Conservation (phyloP, 2,797 vertebrate genomes). For the Sebastes umbrosus region DNA sequence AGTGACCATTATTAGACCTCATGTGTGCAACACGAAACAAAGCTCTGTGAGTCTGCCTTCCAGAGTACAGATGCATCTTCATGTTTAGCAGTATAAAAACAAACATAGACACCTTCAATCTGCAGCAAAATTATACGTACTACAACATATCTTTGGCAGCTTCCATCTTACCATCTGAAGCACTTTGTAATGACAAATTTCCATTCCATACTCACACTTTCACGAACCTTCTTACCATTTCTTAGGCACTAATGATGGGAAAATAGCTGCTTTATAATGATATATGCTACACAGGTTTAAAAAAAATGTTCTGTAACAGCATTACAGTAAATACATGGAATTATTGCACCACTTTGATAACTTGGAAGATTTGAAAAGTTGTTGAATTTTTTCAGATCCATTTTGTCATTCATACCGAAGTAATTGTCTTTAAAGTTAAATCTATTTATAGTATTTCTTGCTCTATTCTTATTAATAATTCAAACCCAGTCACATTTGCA, state of each 20-base stretch:
- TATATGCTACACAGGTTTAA: background rate
- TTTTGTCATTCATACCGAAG: background rate
- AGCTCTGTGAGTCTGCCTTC: background rate
- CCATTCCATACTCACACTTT: background rate
- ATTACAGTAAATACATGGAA: background rate
- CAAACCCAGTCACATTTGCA: background rate
- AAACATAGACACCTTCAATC: background rate
- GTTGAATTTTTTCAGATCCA: background rate
- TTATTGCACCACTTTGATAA: background rate
- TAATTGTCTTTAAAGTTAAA: background rate
- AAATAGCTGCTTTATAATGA: background rate
- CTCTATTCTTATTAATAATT: background rate
- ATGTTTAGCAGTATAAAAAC: background rate
- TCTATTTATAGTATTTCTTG: background rate
- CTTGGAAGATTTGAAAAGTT: background rate
- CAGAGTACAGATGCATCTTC: background rate
- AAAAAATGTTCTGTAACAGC: background rate
- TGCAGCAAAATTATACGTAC: background rate
- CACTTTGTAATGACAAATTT: background rate
- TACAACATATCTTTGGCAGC: background rate
- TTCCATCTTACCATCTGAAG: background rate
- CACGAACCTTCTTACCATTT: background rate
- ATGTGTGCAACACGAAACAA: background rate
- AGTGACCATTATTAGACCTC: constrained; percentile 29
- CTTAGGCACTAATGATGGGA: background rate